These are phyloP conservation scores for Metaphire vulgaris DNA, from an alignment of 1,140 invertebrate species.

Conservation along the genomic window DNA sequence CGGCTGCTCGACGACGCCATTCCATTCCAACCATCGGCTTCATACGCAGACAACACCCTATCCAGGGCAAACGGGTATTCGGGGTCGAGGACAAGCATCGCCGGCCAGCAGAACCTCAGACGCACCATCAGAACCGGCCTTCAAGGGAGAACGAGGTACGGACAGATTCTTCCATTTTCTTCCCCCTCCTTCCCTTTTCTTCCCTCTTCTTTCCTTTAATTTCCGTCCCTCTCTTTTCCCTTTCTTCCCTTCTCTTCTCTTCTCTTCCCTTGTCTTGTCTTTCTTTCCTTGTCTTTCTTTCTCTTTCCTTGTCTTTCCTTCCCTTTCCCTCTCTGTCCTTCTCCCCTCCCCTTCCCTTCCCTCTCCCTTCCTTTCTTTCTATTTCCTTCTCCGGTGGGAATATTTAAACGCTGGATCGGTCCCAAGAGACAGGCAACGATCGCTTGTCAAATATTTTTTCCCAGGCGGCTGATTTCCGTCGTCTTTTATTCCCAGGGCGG, in stretches of 20 bases:
- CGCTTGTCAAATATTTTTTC: no score
- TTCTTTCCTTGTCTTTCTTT: background rate
- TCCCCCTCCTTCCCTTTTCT: background rate
- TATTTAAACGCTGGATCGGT: no score
- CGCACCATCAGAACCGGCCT: no score
- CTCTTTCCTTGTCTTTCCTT: background rate
- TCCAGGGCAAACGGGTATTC: no score
- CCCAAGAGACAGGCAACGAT: no score
- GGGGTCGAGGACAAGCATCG: no score
- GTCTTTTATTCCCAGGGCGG: background rate
- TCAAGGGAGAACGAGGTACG: background rate
- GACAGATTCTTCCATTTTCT: background rate
- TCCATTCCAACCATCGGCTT: background rate
- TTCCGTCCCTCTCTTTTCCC: background rate
- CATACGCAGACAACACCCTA: background rate
- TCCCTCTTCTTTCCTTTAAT: background rate
- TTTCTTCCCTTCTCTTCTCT: background rate
- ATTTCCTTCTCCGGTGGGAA: background rate
- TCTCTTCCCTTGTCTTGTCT: background rate
- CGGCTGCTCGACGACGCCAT: no score
- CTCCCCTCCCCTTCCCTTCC: background rate
- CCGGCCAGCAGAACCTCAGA: no score
- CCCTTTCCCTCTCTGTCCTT: background rate
- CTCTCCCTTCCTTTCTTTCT: background rate
- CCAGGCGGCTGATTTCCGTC: background rate